Base-by-base conservation (phyloP, 2,888 invertebrate genomes). In the Branchipolynoe longqiensis region DNA sequence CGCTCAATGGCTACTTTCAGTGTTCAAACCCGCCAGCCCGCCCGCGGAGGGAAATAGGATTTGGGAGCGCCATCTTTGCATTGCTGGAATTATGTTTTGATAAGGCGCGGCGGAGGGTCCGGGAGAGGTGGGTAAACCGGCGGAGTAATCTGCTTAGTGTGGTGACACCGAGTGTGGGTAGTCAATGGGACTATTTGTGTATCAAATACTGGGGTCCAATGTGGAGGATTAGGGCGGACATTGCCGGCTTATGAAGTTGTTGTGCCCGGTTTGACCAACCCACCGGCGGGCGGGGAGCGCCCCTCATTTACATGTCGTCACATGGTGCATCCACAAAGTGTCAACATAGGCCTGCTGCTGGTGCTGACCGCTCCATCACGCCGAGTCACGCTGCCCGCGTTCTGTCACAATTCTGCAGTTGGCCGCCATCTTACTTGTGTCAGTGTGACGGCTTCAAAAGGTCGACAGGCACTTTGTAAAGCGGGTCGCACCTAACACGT, bases 61-160 rank as follows among this genome's bases (percentile, higher is more conserved):
- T 78, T 41, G 78, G 36, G 36, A 12, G 62, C 36, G 14, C 48
- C 41, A 4, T 78, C 78, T 78, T 78, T 78, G 54, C 78, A 78
- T 78, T 78, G 78, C 28, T 25, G 78, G 78, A 78, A 78, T 78
- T 78, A 78, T 78, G 78, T 78, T 78, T 78, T 78, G 78, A 78
- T 78, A 78, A 54, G 78, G 54, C 12, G 41, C n/a, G 36, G 8
- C 36, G 8, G 69, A 31, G 69, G 6, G 69, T 25, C n/a, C 8
- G 22, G 48, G 78, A 28, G 54, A 78, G 78, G 78, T 78, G 48
- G 31, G 33, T 78, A 48, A 41, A 78, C 48, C 3, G 25, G 31
- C 48, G 28, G 25, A 25, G 48, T 48, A 78, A 78, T 78, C 78
- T 78, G 41, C 41, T 78, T 78, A 78, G 78, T 41, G 78, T 22